Conservation (phyloP, 2,113 vertebrate species). For the Indicator indicator region DNA sequence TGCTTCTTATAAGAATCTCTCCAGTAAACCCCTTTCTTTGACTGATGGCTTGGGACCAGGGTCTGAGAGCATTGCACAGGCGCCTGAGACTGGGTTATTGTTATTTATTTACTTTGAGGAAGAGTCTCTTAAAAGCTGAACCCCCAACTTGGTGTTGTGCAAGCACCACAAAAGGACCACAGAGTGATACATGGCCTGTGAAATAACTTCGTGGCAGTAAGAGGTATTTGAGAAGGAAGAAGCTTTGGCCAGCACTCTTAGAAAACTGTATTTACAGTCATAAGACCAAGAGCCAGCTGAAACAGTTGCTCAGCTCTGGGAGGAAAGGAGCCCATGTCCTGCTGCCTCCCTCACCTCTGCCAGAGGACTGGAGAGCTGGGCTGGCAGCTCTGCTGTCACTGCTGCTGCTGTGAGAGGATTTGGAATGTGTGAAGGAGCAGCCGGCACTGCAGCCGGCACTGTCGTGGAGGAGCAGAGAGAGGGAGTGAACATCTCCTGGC, state of each 20-base stretch:
- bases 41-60: background rate
- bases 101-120: background rate
- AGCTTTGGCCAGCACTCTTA: background rate
- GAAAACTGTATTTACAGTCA: background rate
- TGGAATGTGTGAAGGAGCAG: background rate
- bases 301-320: background rate
- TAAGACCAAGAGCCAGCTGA: conserved; percentile 35
- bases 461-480: background rate
- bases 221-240: background rate
- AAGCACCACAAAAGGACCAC: accelerated
- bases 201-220: background rate
- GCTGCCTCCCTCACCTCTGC: background rate
- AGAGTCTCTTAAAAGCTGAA: background rate
- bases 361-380: background rate
- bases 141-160: background rate
- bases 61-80: background rate
- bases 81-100: background rate
- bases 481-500: background rate
- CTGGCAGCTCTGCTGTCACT: background rate
- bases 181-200: background rate
- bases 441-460: background rate
- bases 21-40: background rate
- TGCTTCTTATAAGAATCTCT: background rate
- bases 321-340: background rate
- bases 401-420: background rate